Conservation (phyloP, 1,140 invertebrate species). For the Drosophila albomicans region DNA sequence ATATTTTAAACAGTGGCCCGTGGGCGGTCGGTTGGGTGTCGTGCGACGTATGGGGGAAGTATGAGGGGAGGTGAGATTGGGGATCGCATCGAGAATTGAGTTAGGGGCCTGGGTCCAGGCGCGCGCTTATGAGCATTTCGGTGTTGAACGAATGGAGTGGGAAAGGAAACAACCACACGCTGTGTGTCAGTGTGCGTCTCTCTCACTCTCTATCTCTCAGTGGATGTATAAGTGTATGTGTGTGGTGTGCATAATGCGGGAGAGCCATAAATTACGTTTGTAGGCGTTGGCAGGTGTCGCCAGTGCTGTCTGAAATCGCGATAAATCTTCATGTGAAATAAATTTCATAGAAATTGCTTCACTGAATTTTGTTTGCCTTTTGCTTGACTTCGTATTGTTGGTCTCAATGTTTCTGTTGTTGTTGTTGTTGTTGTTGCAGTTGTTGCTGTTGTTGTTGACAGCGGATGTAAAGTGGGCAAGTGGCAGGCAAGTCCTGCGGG, state of each 20-base stretch:
- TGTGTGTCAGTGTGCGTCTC: slow-evolving; percentile 17
- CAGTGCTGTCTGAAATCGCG: slow-evolving; percentile 85
- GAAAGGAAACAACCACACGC: slow-evolving; percentile 29
- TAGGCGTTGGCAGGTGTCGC: slow-evolving; percentile 85
- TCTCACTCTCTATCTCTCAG: slow-evolving; percentile 8
- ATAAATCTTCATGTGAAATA: slow-evolving; percentile 85
- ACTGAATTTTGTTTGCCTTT: slow-evolving; percentile 84
- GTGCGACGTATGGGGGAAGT: slow-evolving; percentile 6
- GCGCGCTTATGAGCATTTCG: slow-evolving; percentile 74
- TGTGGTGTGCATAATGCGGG: slow-evolving; percentile 81
- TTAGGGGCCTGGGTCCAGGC: slow-evolving; percentile 26
- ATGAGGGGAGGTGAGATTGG: slow-evolving; percentile 1
- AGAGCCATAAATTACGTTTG: slow-evolving; percentile 85
- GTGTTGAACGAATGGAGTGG: slow-evolving; percentile 57
- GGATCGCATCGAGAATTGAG: not conserved
- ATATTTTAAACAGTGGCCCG: slow-evolving; percentile 66
- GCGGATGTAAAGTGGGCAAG: slow-evolving; percentile 71
- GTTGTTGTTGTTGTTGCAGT: slow-evolving; percentile 26
- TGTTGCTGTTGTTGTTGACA: slow-evolving; percentile 37
- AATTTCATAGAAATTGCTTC: slow-evolving; percentile 85
- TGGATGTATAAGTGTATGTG: slow-evolving; percentile 37
- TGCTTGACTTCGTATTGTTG: slow-evolving; percentile 59
- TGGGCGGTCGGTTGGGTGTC: slow-evolving; percentile 33
- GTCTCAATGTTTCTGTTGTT: slow-evolving; percentile 30
- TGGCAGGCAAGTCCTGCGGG: slow-evolving; percentile 68